Conservation (phyloP, 92 coral and sea anemone species). For the Micromussa lordhowensis region DNA sequence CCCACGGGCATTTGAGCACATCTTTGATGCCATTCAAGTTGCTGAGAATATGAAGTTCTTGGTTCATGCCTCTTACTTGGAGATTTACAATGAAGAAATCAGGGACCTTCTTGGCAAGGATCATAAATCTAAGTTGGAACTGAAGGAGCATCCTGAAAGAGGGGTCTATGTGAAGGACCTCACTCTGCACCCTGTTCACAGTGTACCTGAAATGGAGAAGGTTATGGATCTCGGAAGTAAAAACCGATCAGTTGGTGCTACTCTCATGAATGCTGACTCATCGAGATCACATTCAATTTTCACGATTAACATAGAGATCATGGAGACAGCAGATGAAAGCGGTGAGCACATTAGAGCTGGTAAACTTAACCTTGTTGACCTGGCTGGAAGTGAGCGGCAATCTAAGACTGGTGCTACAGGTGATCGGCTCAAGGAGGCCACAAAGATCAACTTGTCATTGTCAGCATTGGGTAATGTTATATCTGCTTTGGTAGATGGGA, state of each 20-base stretch:
- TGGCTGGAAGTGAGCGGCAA: conserved; percentile 98
- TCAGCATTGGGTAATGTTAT: conserved; percentile 99
- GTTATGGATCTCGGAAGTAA: conserved; percentile 97
- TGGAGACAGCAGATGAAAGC: conserved; percentile 86
- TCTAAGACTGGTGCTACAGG: conserved; percentile 98
- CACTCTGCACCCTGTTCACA: conserved; percentile 84
- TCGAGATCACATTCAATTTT: conserved; percentile 98
- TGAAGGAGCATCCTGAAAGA: conserved; percentile 94
- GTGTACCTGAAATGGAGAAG: conserved; percentile 86
- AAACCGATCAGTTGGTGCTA: conserved; percentile 97
- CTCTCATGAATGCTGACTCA: conserved; percentile 98
- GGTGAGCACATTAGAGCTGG: conserved; percentile 97
- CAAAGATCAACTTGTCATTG: conserved; percentile 92
- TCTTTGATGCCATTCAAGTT: conserved; percentile 92
- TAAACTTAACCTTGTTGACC: conserved; percentile 94
- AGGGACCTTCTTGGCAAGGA: conserved; percentile 93
- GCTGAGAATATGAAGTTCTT: conserved; percentile 92
- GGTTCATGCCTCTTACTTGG: conserved; percentile 95
- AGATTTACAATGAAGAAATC: conserved; percentile 95
- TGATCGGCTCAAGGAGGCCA: conserved; percentile 95
- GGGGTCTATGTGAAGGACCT: conserved; percentile 97
- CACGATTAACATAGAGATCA: conserved; percentile 89
- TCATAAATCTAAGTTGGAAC: conserved; percentile 83
- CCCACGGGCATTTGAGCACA: conserved; percentile 98
- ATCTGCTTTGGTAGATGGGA: conserved; percentile 98